Evolutionary conservation across 2,797 vertebrate species (phyloP).

Genomic region (Acestrorhynchus altus): DNA sequence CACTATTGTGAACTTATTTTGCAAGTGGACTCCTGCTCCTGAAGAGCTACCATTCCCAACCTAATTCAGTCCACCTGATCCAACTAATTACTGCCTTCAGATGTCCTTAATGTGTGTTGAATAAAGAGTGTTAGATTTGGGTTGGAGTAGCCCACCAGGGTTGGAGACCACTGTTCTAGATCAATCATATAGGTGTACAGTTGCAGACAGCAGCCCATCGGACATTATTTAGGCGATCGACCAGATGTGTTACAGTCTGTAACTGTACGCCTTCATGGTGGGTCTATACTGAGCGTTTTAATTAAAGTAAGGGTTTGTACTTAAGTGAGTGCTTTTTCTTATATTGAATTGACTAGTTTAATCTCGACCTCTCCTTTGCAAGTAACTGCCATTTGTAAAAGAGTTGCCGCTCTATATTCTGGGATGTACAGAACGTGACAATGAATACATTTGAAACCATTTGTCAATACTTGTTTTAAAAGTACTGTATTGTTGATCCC

Average conservation of each 20-base stretch:
- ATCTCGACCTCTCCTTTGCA: not conserved
- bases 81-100: too few species aligned
- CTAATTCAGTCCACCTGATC: too few species aligned
- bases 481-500: not conserved
- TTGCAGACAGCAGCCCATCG: not conserved
- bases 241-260: not conserved
- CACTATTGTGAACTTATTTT: not conserved
- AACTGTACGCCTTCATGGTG: not conserved
- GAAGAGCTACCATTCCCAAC: too few species aligned
- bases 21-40: not conserved
- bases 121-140: too few species aligned
- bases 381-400: not conserved
- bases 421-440: not conserved
- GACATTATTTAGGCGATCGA: not conserved
- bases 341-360: too few species aligned
- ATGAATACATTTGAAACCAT: not conserved
- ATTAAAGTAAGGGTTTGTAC: not conserved
- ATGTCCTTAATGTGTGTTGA: too few species aligned
- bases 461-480: not conserved
- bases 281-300: too few species aligned
- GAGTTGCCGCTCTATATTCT: not conserved
- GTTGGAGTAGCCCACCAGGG: too few species aligned
- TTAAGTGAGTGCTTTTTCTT: not conserved
- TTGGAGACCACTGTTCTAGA: not conserved
- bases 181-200: not conserved